A percentile compares a stretch with the other conserved stretches of the same genome.
Evolutionary conservation across 2,888 invertebrate species (phyloP).

Genomic region (Brenthis hecate): DNA sequence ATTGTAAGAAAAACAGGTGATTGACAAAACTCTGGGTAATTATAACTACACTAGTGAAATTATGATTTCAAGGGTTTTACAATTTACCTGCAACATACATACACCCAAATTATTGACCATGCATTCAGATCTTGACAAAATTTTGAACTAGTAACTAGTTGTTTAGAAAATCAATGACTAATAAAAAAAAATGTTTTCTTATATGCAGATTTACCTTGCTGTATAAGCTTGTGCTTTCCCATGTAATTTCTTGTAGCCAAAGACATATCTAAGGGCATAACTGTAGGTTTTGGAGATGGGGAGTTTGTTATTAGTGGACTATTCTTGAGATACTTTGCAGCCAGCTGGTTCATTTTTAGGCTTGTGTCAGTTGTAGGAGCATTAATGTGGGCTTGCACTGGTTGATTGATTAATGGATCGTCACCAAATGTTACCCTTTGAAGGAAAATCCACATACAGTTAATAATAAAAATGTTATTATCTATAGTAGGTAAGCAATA

Average conservation of each 20-base stretch:
- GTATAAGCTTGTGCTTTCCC: constrained; percentile 85
- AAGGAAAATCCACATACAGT: constrained; percentile 4
- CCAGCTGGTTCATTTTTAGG: constrained; percentile 76
- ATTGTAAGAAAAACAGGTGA: too few species aligned
- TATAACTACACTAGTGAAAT: too few species aligned
- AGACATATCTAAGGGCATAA: constrained; percentile 81
- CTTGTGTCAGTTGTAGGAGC: constrained; percentile 66
- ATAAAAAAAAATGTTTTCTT: neutral
- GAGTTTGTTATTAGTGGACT: constrained; percentile 40
- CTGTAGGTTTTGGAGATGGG: constrained; percentile 42
- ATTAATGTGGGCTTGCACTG: constrained; percentile 54
- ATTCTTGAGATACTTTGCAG: constrained; percentile 70
- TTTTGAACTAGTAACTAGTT: neutral
- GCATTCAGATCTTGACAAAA: neutral
- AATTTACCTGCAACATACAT: too few species aligned
- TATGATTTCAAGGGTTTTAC: too few species aligned
- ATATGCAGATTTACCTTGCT: constrained; percentile 54
- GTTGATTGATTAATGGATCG: constrained; percentile 55
- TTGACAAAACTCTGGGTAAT: too few species aligned
- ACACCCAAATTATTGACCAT: too few species aligned
- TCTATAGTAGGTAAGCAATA: too few species aligned
- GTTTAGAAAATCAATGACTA: neutral
- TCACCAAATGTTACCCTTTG: constrained; percentile 76
- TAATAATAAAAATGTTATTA: neutral
- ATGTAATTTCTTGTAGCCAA: constrained; percentile 88